Evolutionary conservation across 2,888 invertebrate species (phyloP), one percentile per base, ranked within the genome.

Genomic region (Brassicogethes aeneus): DNA sequence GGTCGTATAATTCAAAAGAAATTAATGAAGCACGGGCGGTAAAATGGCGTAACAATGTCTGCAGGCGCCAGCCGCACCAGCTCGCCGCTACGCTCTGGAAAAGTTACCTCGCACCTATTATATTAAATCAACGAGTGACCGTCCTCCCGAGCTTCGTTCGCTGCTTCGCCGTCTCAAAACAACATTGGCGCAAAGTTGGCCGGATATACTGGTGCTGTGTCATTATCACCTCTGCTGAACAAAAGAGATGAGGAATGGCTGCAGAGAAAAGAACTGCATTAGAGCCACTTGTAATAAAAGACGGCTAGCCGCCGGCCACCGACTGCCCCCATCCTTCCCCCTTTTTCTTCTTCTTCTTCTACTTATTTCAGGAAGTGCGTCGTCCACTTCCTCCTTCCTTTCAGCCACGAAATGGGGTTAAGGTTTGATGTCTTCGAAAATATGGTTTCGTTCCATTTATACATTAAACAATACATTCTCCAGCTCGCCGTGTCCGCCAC

Each of bases 181-280:
- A 63, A 60, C 56, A 57, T 58, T 56, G 61, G 56, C 58, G 57
- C 58, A 57, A 60, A 32, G 61, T 62, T 63, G 63, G 61, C 64
- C 65, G 64, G 64, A 64, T 61, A 58, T 53, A 54, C 56, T 57
- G 64, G 61, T 61, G 60, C 64, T 61, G 56, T 60, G 58, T 65
- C 66, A 66, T 66, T 66, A 66, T 65, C 66, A 66, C 66, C 66
- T 65, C 63, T 55, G 52, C 50, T 57, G 63, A 62, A 65, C 64
- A 65, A 64, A 64, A 57, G 63, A 59, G 58, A 62, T 63, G 62
- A 62, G 60, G 57, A 55, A 60, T 60, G 57, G 61, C 53, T 61
- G 61, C 57, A 57, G 61, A 60, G 57, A 61, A 58, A 65, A 62
- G 64, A 62, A 64, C 64, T 64, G 64, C 65, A 65, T 65, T 65